Base-by-base conservation (phyloP, 2,797 vertebrate genomes). In the Glossophaga mutica region DNA sequence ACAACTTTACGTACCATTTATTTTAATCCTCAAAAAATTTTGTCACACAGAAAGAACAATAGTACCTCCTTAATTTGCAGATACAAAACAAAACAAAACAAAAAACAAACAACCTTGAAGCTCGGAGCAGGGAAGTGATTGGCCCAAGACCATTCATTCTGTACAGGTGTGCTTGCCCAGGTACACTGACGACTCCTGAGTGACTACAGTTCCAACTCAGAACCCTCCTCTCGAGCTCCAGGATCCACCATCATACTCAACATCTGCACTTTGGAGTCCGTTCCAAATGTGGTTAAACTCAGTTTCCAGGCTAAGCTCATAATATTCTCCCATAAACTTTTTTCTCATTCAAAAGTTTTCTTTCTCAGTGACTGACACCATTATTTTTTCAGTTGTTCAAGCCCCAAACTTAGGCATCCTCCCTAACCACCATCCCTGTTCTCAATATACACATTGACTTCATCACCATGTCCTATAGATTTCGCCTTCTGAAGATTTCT, bases 1-100 rank as follows among this genome's bases (percentile, higher is more conserved):
- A 77, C 21, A 29, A 48, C 78, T 76, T 96, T 57, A 44, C 37
- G 26, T 57, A 77, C 62, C 73, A 24, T 52, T 92, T 94, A 65
- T 76, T 84, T 90, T 83, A n/a, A 95, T 89, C 24, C n/a, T 90
- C 50, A n/a, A 83, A 71, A 92, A 76, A 68, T 24, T 79, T 85
- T 73, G 52, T 73, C 37, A 71, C 71, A 19, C 65, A 87, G 42
- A 86, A 92, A 77, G 57, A 77, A 71, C 18, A 86, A 26, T 37
- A 26, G 65, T 18, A 70, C 67, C 7, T 84, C 91, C 86, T 59
- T n/a, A 88, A 19, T n/a, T 57, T 87, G 44, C 18, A 87, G 18
- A 82, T 52, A 18, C 39, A 74, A 95, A 90, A 57, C 26, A 44
- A 67, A 24, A 71, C 26, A 79, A 91, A 87, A 42, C 18, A 22